A percentile compares a stretch with the other conserved stretches of the same genome.
phyloP scores from a whole-genome alignment of 1,140 invertebrate genomes.

The Ceratitis capitata region DNA sequence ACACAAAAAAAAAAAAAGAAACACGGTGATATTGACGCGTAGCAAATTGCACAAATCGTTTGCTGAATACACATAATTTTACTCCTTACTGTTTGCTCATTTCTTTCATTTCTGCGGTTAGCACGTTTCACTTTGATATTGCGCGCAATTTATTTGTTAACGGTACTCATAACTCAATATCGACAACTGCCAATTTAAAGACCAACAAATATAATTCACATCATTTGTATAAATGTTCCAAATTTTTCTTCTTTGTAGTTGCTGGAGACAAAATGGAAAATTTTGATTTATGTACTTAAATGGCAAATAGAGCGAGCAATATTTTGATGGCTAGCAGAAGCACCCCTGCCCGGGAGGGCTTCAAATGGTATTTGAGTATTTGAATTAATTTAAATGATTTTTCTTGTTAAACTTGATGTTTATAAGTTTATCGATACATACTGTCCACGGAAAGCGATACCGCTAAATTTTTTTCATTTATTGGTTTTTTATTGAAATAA shows the following conservation, averaged over 20 bases:
- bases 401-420: no score
- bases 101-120: not conserved
- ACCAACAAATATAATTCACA: not conserved
- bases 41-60: not conserved
- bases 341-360: no score
- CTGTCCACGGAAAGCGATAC: no score
- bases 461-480: no score
- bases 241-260: no score
- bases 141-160: not conserved
- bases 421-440: no score
- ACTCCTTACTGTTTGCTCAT: not conserved
- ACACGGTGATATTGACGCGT: not conserved
- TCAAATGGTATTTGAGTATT: no score
- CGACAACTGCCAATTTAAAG: not conserved
- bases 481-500: no score
- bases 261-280: no score
- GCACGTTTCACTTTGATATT: not conserved
- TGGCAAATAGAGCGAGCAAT: not conserved
- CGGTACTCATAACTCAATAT: not conserved
- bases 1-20: not conserved
- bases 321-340: not conserved
- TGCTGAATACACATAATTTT: not conserved
- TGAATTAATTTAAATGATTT: no score
- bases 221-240: not conserved
- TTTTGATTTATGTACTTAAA: not conserved